Base-by-base conservation (phyloP, 1,140 invertebrate genomes). In the Drosophila repleta region DNA sequence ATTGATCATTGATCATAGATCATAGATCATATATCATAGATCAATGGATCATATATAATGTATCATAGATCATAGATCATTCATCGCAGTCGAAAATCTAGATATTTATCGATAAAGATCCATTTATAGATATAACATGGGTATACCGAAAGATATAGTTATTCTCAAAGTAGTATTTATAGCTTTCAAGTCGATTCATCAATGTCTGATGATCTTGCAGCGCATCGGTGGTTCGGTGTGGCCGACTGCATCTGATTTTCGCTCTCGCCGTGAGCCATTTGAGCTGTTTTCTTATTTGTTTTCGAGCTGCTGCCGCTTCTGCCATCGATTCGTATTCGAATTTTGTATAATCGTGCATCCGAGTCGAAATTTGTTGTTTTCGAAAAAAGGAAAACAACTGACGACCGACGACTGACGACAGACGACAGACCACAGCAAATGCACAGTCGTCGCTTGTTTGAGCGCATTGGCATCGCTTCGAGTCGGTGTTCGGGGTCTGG, bases 281-380 rank as follows among this genome's bases (percentile, higher is more conserved):
- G 1, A 26, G 35, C 32, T 62, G 45, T 63, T 41, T 35, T 35
- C 1, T 35, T 35, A 35, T 35, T 61, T 39, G 32, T 55, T 55
- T 55, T 8, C 20, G 18, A 37, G 52, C 52, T 39, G 52, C 41
- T 29, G 71, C 48, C 72, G 57, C 24, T 20, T 35, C 35, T 39
- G 52, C 43, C 26, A 37, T 45, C 48, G 24, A 18, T 45, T 37
- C 13, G 39, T 57, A 60, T 56, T 69, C 51, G 17, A 65, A 66
- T 45, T 55, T 60, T 46, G 48, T 51, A 43, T 67, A 72, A 71
- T 71, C 61, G 37, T 65, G 46, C 45, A 65, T 57, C 51, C 26
- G 21, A 35, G 26, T 53, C 66, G 64, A 57, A 49, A 58, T 52
- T 79, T 62, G 61, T 8, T 56, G 39, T 64, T 68, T 37, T 52